Percentiles rank a stretch among this genome's conserved stretches.
phyloP scores from a whole-genome alignment of 2,888 invertebrate species.

The Lagria hirta region DNA sequence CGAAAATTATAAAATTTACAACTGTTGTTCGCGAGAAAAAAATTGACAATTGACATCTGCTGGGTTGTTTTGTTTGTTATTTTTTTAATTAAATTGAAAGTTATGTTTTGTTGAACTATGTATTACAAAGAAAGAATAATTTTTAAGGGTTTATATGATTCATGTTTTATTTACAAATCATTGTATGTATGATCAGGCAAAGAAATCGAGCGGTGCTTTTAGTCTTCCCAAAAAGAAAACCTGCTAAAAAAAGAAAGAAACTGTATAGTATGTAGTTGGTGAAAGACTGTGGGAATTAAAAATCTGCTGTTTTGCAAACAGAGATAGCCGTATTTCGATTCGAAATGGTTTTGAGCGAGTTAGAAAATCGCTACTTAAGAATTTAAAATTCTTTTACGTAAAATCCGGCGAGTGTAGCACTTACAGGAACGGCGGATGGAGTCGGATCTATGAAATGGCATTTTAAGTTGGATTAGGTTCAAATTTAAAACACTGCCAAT shows the following conservation, averaged over 20 bases:
- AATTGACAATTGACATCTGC: too few species aligned
- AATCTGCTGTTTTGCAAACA: conserved; percentile 54
- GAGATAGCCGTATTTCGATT: conserved; percentile 37
- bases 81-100: too few species aligned
- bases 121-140: too few species aligned
- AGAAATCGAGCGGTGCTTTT: too few species aligned
- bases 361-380: conserved; percentile 49
- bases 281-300: conserved; percentile 57
- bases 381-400: conserved; percentile 56
- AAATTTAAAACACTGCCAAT: conserved; percentile 56
- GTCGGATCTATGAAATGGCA: conserved; percentile 57
- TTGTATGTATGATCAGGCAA: too few species aligned
- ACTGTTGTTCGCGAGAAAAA: too few species aligned
- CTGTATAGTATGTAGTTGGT: conserved; percentile 42
- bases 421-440: conserved; percentile 46
- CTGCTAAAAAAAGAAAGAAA: background rate
- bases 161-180: too few species aligned
- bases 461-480: conserved; percentile 58
- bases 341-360: conserved; percentile 28
- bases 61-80: too few species aligned
- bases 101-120: too few species aligned
- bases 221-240: too few species aligned
- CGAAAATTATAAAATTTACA: too few species aligned
- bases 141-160: too few species aligned
- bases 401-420: conserved; percentile 55